These are phyloP conservation scores for Rhinoptilus africanus DNA, from an alignment of 2,113 vertebrate species.

Conservation along the genomic window DNA sequence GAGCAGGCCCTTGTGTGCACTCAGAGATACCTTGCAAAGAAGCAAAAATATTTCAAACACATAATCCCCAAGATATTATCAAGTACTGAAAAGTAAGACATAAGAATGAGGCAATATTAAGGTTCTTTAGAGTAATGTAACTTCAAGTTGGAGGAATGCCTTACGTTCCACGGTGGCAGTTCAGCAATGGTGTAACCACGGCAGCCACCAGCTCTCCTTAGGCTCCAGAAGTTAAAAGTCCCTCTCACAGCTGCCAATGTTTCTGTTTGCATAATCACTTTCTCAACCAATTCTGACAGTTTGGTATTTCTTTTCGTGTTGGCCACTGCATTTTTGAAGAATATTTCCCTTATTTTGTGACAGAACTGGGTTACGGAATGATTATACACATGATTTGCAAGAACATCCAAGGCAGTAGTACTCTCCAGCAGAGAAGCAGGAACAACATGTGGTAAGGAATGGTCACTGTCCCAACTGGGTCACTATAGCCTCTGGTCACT, in stretches of 20 bases:
- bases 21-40: background rate
- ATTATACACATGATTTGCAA: background rate
- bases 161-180: background rate
- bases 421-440: background rate
- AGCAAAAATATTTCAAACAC: background rate
- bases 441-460: background rate
- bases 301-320: background rate
- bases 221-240: background rate
- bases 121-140: background rate
- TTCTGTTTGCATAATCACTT: background rate
- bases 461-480: background rate
- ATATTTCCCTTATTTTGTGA: background rate
- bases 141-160: background rate
- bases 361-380: background rate
- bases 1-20: background rate
- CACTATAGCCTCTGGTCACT: background rate
- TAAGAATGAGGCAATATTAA: background rate
- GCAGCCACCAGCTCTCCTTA: background rate
- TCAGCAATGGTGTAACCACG: background rate
- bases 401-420: background rate
- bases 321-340: background rate
- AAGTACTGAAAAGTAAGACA: background rate
- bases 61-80: background rate
- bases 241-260: background rate
- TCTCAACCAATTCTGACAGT: background rate